phyloP scores from a whole-genome alignment of 1,140 invertebrate species.

The Dolichoris vasculosae region DNA sequence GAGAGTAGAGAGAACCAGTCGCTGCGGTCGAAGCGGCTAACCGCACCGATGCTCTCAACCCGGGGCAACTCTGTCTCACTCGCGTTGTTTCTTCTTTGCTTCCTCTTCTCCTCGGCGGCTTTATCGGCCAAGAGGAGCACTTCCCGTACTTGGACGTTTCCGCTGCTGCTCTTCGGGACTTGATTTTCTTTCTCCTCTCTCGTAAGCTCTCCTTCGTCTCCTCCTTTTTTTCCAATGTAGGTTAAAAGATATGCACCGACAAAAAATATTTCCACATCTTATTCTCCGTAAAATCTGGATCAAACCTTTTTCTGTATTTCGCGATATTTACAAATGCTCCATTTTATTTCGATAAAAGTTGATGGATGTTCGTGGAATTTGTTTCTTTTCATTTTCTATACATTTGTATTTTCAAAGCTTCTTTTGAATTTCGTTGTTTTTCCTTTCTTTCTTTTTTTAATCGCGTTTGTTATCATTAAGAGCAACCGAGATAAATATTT shows the following conservation, averaged over 20 bases:
- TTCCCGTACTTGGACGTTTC: conserved; percentile 47
- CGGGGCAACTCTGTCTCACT: conserved; percentile 59
- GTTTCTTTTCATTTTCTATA: not conserved
- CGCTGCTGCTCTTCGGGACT: conserved; percentile 22
- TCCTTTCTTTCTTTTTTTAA: not conserved
- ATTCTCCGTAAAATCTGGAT: conserved; percentile 4
- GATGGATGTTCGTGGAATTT: not conserved
- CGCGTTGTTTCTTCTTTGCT: not conserved
- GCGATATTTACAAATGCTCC: not conserved
- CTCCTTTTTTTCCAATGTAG: conserved; percentile 11
- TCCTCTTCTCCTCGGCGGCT: conserved; percentile 16
- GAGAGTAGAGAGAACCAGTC: conserved; percentile 62
- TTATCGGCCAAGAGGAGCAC: conserved; percentile 49
- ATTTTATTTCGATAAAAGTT: not conserved
- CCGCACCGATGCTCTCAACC: conserved; percentile 73
- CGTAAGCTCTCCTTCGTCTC: not conserved
- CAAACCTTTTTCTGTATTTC: not conserved
- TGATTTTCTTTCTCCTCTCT: conserved; percentile 38
- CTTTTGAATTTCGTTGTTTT: too few relatives aligned
- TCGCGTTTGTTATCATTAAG: not conserved
- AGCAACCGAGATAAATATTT: not conserved
- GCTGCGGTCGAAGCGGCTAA: conserved; percentile 69
- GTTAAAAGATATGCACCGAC: conserved; percentile 16
- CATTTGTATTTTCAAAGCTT: not conserved
- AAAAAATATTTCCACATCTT: not conserved